A percentile compares a stretch with the other conserved stretches of the same genome.
Conservation (phyloP, 2,113 vertebrate genomes). For the Sula dactylatra region DNA sequence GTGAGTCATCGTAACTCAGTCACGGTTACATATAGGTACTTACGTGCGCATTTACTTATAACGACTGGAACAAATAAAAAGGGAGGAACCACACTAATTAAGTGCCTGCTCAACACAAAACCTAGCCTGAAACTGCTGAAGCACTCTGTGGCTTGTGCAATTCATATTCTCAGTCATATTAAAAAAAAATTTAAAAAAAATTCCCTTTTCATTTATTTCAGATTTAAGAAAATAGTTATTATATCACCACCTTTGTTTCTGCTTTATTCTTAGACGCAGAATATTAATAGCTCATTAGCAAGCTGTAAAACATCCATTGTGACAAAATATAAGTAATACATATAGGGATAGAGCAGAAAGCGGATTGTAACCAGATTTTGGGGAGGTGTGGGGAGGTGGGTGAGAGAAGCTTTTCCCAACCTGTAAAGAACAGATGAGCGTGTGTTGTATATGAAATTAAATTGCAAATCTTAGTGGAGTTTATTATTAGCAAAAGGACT, state of each 20-base stretch:
- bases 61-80: background rate
- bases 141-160: background rate
- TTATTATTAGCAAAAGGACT: conserved; percentile 39
- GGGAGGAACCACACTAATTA: background rate
- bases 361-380: background rate
- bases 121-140: background rate
- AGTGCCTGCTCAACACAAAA: background rate
- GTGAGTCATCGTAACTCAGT: background rate
- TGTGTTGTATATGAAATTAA: background rate
- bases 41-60: background rate
- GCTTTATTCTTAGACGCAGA: background rate
- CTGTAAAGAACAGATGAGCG: conserved; percentile 5
- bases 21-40: background rate
- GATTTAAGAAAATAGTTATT: background rate
- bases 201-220: background rate
- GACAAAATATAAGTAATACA: background rate
- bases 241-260: background rate
- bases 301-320: background rate
- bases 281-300: background rate
- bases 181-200: background rate
- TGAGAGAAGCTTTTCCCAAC: background rate
- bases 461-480: background rate
- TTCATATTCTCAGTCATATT: background rate
- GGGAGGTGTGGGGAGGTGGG: conserved; percentile 24
- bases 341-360: background rate